phyloP scores from a whole-genome alignment of 2,113 vertebrate genomes.

The Nicator chloris region DNA sequence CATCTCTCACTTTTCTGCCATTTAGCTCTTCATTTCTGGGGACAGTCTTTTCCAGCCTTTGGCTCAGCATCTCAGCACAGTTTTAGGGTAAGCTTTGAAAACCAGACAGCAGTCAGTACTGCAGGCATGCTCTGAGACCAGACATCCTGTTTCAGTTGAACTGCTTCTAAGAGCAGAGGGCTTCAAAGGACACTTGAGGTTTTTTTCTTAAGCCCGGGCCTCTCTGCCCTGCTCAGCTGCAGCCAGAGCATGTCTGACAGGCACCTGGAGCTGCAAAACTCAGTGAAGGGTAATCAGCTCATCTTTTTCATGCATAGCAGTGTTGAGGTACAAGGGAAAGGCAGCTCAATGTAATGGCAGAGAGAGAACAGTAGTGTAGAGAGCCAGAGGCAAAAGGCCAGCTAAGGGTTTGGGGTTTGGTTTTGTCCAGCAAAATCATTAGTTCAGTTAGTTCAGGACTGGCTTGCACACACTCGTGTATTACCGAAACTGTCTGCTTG shows the following conservation, averaged over 20 bases:
- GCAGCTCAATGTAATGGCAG: background rate
- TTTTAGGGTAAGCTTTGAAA: background rate
- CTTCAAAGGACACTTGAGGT: background rate
- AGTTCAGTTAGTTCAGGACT: background rate
- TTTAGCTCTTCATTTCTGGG: background rate
- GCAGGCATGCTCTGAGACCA: background rate
- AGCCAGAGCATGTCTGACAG: background rate
- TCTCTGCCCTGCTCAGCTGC: background rate
- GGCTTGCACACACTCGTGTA: background rate
- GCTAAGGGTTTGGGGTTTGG: background rate
- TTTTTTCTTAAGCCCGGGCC: background rate
- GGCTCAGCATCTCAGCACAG: background rate
- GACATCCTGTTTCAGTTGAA: slow-evolving; percentile 32
- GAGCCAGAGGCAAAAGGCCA: background rate
- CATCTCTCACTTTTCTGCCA: background rate
- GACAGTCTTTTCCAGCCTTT: background rate
- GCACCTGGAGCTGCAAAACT: background rate
- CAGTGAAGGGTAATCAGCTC: background rate
- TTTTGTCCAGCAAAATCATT: background rate
- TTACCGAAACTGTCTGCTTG: background rate
- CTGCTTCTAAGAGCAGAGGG: background rate
- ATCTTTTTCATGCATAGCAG: background rate
- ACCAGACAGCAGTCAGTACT: background rate
- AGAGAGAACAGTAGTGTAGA: background rate
- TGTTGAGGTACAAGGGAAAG: background rate